Evolutionary conservation across 2,113 vertebrate genomes (phyloP).

Genomic region (Motacilla alba): DNA sequence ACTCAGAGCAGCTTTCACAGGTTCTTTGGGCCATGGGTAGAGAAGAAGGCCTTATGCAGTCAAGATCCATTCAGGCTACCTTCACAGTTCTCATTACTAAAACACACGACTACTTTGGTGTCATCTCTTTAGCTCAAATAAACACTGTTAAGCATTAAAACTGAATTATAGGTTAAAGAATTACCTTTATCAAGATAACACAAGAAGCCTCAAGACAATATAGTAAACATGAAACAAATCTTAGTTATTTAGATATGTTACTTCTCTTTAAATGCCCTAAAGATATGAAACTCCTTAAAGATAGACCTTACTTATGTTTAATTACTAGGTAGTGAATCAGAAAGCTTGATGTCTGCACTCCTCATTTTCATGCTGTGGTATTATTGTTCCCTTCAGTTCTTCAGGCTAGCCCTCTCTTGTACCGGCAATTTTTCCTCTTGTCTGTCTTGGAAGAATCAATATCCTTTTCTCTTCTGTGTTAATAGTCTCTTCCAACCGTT

Average conservation of each 20-base stretch:
- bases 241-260: neutral
- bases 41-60: neutral
- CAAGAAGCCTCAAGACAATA: neutral
- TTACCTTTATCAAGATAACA: neutral
- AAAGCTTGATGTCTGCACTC: neutral
- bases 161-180: neutral
- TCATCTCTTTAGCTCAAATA: neutral
- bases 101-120: neutral
- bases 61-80: neutral
- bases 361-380: neutral
- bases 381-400: neutral
- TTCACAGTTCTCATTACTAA: neutral
- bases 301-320: neutral
- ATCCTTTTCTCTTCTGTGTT: neutral
- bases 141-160: neutral
- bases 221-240: neutral
- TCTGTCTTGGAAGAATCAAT: neutral
- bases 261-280: neutral
- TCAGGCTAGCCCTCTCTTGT: neutral
- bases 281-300: neutral
- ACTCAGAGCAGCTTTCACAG: neutral
- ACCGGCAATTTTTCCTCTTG: neutral
- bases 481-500: neutral
- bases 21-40: neutral
- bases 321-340: neutral